Base-by-base conservation (phyloP, 2,888 invertebrate genomes). In the Thecocarcelia acutangulata region DNA sequence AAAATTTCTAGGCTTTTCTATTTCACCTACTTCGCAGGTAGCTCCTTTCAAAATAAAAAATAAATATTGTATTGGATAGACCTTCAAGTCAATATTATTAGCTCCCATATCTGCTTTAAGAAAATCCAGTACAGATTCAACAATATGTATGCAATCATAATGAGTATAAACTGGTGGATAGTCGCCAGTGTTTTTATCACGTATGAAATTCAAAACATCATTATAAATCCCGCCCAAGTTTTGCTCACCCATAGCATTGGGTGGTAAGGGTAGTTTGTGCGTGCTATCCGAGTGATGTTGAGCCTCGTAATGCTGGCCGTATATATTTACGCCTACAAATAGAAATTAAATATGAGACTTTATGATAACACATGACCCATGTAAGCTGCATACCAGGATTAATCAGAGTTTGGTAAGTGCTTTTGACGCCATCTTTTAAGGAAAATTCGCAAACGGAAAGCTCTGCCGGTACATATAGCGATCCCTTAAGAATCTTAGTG, bases 391-490 rank as follows among this genome's bases (percentile, higher is more conserved):
- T 85, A 90, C 91, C 90, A 52, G 91, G 91, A 85, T 90, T 90
- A 0, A 93, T 86, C 8, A 92, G 88, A 1, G 90, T 85, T 76
- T 89, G 90, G 42, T 87, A 90, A 0, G 85, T 85, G 52, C 91
- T 91, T 48, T 86, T 85, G 0, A 91, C 85, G 0, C 93, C 93
- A 2, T 91, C 84, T 52, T 88, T 84, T 0, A 93, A 81, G 0
- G 91, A 91, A 84, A 91, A 93, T 83, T 91, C 88, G 13, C 89
- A 89, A 0, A 93, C 82, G 0, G 92, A 91, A 50, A 93, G 89
- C 86, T 93, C 93, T 0, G 92, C 93, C 0, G 93, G 93, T 15
- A 90, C 87, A 84, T 91, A 92, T 1, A 88, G 77, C 0, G 85
- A 86, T 1, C 81, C 84, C 3, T 84, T 84, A 0, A 83, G 42